These are phyloP conservation scores for Gandaritis pyraliata DNA, from an alignment of 2,888 invertebrate species.

Conservation along the genomic window DNA sequence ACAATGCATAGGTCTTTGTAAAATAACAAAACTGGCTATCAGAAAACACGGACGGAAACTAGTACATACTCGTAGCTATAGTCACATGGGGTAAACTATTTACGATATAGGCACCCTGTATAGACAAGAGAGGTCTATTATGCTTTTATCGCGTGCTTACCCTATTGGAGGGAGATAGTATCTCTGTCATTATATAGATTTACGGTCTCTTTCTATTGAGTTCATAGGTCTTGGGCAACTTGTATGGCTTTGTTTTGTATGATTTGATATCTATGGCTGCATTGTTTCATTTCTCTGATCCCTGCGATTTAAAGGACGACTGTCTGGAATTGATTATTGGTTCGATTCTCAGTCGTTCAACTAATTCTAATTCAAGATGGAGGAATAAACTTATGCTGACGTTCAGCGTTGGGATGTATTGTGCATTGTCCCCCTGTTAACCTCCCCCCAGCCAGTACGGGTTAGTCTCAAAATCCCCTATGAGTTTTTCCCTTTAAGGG, in stretches of 20 bases:
- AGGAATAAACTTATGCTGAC: too few relatives aligned
- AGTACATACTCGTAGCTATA: neutral
- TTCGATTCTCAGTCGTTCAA: too few relatives aligned
- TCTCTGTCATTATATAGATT: constrained; percentile 40
- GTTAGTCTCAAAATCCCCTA: too few relatives aligned
- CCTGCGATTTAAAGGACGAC: neutral
- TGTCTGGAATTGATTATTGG: neutral
- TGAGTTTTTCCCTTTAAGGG: too few relatives aligned
- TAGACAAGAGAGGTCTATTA: constrained; percentile 5
- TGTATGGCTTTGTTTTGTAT: constrained; percentile 31
- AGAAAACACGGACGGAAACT: too few relatives aligned
- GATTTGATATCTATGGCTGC: constrained; percentile 1
- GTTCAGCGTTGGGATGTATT: too few relatives aligned
- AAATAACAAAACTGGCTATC: too few relatives aligned
- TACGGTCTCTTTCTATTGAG: constrained; percentile 31
- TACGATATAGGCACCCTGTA: constrained; percentile 6
- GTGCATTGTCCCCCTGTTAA: too few relatives aligned
- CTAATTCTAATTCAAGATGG: too few relatives aligned
- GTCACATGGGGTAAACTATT: neutral
- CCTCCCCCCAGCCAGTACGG: too few relatives aligned
- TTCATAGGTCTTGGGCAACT: constrained; percentile 26
- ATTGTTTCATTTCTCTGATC: neutral
- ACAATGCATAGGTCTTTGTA: too few relatives aligned
- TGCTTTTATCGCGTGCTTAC: constrained; percentile 24
- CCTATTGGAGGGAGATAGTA: constrained; percentile 37